Evolutionary conservation across 2,113 vertebrate species (phyloP).

Genomic region (Delphinapterus leucas): DNA sequence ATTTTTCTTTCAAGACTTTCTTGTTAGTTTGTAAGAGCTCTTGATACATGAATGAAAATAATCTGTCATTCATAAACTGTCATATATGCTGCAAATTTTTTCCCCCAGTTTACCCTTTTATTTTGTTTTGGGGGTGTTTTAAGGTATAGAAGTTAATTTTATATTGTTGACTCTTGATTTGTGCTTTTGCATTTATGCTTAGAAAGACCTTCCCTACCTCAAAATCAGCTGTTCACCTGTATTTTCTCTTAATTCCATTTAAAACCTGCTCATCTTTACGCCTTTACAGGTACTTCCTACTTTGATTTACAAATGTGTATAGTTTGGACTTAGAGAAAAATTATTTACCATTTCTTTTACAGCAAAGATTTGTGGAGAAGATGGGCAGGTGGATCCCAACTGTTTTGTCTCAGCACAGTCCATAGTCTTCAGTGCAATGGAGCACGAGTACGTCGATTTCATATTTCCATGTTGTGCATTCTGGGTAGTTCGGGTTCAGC

Average conservation of each 20-base stretch:
- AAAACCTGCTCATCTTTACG: neutral
- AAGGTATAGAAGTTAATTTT: neutral
- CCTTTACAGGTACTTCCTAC: neutral
- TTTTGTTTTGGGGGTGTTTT: neutral
- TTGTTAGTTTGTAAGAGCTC: conserved; percentile 1
- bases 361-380: conserved; percentile 99
- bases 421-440: conserved; percentile 91
- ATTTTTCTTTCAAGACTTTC: conserved; percentile 23
- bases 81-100: neutral
- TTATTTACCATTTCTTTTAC: conserved; percentile 66
- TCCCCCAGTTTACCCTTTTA: neutral
- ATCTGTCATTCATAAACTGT: neutral
- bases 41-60: neutral
- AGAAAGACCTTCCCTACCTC: neutral
- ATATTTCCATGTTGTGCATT: neutral
- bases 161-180: conserved; percentile 33
- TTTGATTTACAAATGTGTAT: neutral
- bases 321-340: conserved; percentile 35
- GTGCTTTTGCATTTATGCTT: neutral
- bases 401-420: conserved; percentile 96
- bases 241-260: conserved; percentile 29
- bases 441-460: conserved; percentile 92
- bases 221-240: neutral
- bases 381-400: conserved; percentile 98
- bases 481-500: conserved; percentile 7